These are phyloP conservation scores for Spondyliosoma cantharus DNA, from an alignment of 2,797 vertebrate species.

Conservation along the genomic window DNA sequence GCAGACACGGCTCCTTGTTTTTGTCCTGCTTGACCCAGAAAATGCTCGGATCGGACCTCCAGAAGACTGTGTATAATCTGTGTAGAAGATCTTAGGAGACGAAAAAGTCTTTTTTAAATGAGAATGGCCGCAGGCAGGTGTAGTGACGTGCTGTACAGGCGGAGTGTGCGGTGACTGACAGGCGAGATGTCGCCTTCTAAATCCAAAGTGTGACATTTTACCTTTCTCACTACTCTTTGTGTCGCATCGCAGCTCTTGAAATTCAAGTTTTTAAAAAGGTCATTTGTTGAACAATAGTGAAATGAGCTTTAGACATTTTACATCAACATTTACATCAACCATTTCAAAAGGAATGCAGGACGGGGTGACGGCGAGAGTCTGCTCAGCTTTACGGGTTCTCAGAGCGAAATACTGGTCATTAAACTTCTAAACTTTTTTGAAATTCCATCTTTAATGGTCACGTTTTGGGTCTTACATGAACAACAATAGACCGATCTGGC, in stretches of 20 bases:
- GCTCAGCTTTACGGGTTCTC: conserved; percentile 31
- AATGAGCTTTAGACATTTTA: conserved; percentile 30
- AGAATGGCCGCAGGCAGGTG: conserved; percentile 48
- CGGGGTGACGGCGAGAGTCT: conserved; percentile 28
- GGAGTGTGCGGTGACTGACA: conserved; percentile 60
- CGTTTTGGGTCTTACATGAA: background rate
- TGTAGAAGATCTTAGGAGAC: conserved; percentile 49
- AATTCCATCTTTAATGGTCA: background rate
- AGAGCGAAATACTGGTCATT: background rate
- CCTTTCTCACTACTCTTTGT: conserved; percentile 60
- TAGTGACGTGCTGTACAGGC: conserved; percentile 40
- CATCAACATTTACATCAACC: conserved; percentile 61
- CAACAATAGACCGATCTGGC: background rate
- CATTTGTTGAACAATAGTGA: conserved; percentile 37
- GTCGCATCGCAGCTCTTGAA: conserved; percentile 65
- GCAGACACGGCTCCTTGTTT: conserved; percentile 30
- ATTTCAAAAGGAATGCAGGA: conserved; percentile 61
- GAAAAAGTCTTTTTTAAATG: conserved; percentile 46
- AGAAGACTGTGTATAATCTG: conserved; percentile 63
- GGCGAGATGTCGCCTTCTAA: conserved; percentile 59
- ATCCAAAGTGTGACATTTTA: conserved; percentile 74
- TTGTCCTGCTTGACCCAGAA: conserved; percentile 8
- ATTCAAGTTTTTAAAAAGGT: conserved; percentile 44
- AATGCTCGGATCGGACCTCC: conserved; percentile 43
- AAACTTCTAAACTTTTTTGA: conserved; percentile 24